phyloP scores from a whole-genome alignment of 2,113 vertebrate species.

The Myotis lucifugus region DNA sequence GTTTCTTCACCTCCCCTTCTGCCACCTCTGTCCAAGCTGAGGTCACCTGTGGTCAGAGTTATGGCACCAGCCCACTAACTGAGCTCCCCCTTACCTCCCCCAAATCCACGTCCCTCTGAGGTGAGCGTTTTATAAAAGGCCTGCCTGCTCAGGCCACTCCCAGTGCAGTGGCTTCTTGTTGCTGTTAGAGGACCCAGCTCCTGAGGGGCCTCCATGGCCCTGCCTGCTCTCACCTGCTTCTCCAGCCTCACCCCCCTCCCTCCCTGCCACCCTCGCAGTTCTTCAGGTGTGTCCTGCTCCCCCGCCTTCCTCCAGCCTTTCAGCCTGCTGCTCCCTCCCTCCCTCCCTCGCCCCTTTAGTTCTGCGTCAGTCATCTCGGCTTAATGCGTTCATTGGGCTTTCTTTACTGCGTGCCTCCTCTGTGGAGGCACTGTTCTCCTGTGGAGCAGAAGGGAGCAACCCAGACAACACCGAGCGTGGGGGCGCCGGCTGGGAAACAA shows the following conservation, averaged over 20 bases:
- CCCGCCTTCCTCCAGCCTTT: not conserved
- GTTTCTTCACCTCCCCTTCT: not conserved
- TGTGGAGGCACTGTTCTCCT: not conserved
- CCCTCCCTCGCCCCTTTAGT: not conserved
- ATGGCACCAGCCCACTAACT: not conserved
- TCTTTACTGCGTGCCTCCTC: not conserved
- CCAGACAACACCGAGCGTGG: not conserved
- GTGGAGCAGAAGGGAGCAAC: not conserved
- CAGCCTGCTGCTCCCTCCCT: not conserved
- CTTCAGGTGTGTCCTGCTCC: not conserved
- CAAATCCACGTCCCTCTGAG: not conserved
- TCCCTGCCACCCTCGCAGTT: not conserved
- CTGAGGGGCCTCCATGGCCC: too few species aligned
- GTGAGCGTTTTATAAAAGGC: not conserved
- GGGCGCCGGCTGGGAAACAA: not conserved
- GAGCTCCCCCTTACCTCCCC: not conserved
- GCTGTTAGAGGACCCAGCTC: not conserved
- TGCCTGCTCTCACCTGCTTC: not conserved
- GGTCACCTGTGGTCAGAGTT: not conserved
- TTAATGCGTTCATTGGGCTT: not conserved
- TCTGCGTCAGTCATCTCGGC: not conserved
- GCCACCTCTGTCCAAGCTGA: not conserved
- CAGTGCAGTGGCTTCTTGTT: not conserved
- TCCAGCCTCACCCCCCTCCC: not conserved
- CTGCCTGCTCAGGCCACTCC: not conserved